Conservation (phyloP, 2,888 invertebrate species). For the Heteropelma amictum region DNA sequence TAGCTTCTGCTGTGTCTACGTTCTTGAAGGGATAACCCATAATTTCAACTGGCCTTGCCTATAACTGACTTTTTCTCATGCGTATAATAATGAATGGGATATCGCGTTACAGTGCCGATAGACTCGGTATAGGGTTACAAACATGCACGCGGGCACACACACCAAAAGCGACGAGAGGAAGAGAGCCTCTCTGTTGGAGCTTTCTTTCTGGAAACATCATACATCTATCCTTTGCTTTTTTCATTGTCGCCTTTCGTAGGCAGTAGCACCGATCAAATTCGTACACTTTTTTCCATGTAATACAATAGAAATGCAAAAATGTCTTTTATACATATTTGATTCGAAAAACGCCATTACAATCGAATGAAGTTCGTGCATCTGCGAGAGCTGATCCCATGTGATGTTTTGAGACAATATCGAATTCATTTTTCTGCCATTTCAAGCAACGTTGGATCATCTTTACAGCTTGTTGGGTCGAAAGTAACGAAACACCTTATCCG, state of each 20-base stretch:
- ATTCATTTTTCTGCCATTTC: conserved; percentile 29
- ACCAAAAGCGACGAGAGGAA: not conserved
- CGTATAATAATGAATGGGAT: conserved; percentile 68
- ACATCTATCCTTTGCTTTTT: not conserved
- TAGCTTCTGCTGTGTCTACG: not conserved
- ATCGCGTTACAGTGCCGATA: conserved; percentile 66
- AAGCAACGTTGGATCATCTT: conserved; percentile 28
- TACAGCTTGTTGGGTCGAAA: conserved; percentile 25
- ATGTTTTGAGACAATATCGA: not conserved
- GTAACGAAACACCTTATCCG: conserved; percentile 45
- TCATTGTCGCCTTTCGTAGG: not conserved
- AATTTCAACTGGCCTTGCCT: conserved; percentile 46
- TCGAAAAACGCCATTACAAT: too few relatives aligned
- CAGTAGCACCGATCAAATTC: too few relatives aligned
- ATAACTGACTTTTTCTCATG: conserved; percentile 59
- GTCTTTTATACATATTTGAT: too few relatives aligned
- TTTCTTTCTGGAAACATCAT: conserved; percentile 39
- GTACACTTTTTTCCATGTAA: too few relatives aligned
- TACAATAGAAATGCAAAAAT: too few relatives aligned
- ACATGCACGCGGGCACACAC: conserved; percentile 47
- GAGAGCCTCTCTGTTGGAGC: too few relatives aligned
- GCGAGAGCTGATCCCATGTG: too few relatives aligned
- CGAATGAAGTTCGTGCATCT: too few relatives aligned
- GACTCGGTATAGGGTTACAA: conserved; percentile 64
- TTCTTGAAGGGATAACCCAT: conserved; percentile 8